Conservation (phyloP, 2,888 invertebrate genomes). For the Loripinus fragilis region DNA sequence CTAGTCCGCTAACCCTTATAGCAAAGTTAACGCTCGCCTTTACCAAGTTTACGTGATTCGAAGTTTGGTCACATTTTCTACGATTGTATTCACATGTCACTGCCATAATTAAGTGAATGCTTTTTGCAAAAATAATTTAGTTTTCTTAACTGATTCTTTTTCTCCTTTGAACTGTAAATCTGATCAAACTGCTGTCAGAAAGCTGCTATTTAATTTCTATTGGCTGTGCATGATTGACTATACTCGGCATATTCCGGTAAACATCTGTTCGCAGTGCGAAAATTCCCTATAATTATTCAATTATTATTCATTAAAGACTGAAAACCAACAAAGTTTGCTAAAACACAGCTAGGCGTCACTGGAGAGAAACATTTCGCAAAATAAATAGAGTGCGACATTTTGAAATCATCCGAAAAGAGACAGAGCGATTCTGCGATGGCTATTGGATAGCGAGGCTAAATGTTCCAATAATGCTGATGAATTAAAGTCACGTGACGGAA, state of each 20-base stretch:
- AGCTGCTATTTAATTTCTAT: slow-evolving; percentile 13
- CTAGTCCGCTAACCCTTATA: too few species aligned
- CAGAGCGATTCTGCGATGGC: background rate
- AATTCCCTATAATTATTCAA: slow-evolving; percentile 55
- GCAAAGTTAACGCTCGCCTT: too few species aligned
- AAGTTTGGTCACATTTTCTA: too few species aligned
- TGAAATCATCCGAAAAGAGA: slow-evolving; percentile 19
- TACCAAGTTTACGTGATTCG: too few species aligned
- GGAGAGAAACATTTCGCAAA: slow-evolving; percentile 19
- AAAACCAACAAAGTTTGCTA: slow-evolving; percentile 20
- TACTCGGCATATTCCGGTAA: background rate
- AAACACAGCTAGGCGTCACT: background rate
- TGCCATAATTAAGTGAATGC: too few species aligned
- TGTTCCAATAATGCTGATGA: slow-evolving; percentile 52
- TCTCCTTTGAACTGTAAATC: background rate
- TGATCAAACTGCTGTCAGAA: background rate
- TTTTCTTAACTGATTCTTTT: too few species aligned
- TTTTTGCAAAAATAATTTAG: too few species aligned
- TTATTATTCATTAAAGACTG: slow-evolving; percentile 49
- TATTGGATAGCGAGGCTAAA: slow-evolving; percentile 11
- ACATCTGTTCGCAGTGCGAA: slow-evolving; percentile 12
- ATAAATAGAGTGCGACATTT: slow-evolving; percentile 17
- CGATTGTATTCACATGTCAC: too few species aligned
- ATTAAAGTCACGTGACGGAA: slow-evolving; percentile 60
- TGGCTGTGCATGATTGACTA: background rate